Evolutionary conservation across 1,140 invertebrate species (phyloP).

Genomic region (Phortica variegata): DNA sequence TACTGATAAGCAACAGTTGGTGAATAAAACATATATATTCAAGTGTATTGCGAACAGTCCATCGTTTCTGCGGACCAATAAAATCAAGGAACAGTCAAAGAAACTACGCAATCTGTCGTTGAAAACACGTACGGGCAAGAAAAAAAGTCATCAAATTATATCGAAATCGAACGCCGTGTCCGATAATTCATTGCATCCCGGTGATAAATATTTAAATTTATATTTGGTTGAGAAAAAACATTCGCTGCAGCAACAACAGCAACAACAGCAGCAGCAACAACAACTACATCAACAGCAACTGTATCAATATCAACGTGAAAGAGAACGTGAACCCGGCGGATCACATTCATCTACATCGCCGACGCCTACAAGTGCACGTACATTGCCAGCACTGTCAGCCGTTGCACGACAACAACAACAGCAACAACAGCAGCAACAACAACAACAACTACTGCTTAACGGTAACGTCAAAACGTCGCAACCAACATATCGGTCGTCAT

Average conservation of each 20-base stretch:
- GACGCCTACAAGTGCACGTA: constrained; percentile 10
- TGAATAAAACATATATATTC: constrained; percentile 54
- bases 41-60: constrained; percentile 56
- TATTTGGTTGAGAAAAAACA: constrained; percentile 55
- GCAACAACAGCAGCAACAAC: constrained; percentile 3
- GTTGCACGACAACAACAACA: constrained; percentile 31
- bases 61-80: constrained; percentile 53
- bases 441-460: constrained; percentile 46
- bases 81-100: constrained; percentile 56
- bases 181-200: constrained; percentile 52
- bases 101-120: constrained; percentile 50
- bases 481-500: constrained; percentile 40
- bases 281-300: constrained; percentile 11
- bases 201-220: constrained; percentile 53
- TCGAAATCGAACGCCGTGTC: constrained; percentile 54
- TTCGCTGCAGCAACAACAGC: constrained; percentile 35
- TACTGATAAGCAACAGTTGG: constrained; percentile 48
- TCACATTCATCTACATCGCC: neutral
- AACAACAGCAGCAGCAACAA: constrained; percentile 17
- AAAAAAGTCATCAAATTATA: constrained; percentile 49
- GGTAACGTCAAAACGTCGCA: constrained; percentile 44
- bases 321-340: constrained; percentile 2
- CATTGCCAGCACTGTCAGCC: constrained; percentile 32
- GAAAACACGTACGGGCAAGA: constrained; percentile 45
- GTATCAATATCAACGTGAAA: constrained; percentile 3